phyloP scores from a whole-genome alignment of 2,888 invertebrate species.

The Hanleya hanleyi region DNA sequence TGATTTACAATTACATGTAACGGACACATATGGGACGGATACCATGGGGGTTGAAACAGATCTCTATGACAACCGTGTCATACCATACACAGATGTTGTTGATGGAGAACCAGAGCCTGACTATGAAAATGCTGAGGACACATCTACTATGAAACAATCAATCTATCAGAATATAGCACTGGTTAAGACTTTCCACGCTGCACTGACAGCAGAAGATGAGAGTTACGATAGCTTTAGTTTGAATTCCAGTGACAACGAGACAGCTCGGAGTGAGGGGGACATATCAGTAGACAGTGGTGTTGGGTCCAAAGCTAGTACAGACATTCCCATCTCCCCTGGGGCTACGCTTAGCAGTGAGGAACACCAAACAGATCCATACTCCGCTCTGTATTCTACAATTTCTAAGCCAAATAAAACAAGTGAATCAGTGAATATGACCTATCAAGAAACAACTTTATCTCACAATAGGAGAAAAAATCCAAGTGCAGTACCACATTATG shows the following conservation, averaged over 20 bases:
- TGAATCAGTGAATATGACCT: too few species aligned
- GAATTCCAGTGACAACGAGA: neutral
- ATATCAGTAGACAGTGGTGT: neutral
- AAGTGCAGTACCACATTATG: neutral
- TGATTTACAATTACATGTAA: too few species aligned
- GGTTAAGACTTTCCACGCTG: neutral
- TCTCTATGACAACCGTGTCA: too few species aligned
- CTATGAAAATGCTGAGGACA: neutral
- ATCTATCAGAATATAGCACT: neutral
- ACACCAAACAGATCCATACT: neutral
- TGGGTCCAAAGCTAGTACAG: neutral
- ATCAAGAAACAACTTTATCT: too few species aligned
- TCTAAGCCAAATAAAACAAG: neutral
- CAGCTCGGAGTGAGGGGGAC: neutral
- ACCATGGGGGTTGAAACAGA: neutral
- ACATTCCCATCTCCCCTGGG: neutral
- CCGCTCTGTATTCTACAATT: neutral
- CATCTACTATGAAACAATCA: neutral
- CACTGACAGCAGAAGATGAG: neutral
- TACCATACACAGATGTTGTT: too few species aligned
- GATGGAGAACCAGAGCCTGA: too few species aligned
- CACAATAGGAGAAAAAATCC: neutral
- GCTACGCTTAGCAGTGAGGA: neutral
- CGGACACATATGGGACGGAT: neutral
- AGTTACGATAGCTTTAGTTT: slow-evolving; percentile 1